Base-by-base conservation (phyloP, 2,797 vertebrate genomes). In the Setipinna tenuifilis region DNA sequence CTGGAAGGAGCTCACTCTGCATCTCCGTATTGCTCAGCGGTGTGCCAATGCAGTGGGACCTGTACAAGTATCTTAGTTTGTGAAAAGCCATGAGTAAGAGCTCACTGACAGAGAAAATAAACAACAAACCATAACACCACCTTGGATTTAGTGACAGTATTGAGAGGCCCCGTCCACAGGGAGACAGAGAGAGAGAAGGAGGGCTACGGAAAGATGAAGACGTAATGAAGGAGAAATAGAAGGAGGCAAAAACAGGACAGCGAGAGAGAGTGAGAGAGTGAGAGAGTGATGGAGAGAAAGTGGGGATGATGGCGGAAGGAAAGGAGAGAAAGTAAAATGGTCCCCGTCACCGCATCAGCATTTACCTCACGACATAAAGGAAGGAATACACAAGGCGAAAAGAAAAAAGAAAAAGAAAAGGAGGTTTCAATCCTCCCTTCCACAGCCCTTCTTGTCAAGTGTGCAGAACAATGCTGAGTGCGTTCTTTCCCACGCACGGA, bases 401-500 rank as follows among this genome's bases (percentile, higher is more conserved):
- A 17, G 16, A 35, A 41, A 41, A 14, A 54, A 54, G 14, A 54
- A 31, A 17, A 12, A 35, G 19, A 41, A 14, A 54, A 54, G 14
- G 9, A 7, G 50, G 31, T 28, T 75, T 35, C 54, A 46, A 50
- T 46, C 5, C 80, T 81, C 46, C 9, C 50, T 54, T 65, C 44
- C 58, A 12, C 82, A 25, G 10, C 59, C 10, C 44, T 23, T 83
- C 83, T 84, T 81, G 82, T 85, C 4, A 46, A 57, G 87, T 82
- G 16, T 57, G 35, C 78, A 80, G 82, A 89, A 89, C 90, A 91
- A 90, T 87, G 50, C 62, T 81, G 84, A 75, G 44, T 25, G 82
- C 82, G 46, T 68, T 85, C 89, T 92, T 94, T 95, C 92, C 93
- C 93, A 95, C 89, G 90, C 88, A 82, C 62, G 0, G 50, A 82